A percentile compares a stretch with the other conserved stretches of the same genome.
These are phyloP conservation scores for Hypselothyrea guttata DNA, from an alignment of 2,888 invertebrate species.

Conservation along the genomic window DNA sequence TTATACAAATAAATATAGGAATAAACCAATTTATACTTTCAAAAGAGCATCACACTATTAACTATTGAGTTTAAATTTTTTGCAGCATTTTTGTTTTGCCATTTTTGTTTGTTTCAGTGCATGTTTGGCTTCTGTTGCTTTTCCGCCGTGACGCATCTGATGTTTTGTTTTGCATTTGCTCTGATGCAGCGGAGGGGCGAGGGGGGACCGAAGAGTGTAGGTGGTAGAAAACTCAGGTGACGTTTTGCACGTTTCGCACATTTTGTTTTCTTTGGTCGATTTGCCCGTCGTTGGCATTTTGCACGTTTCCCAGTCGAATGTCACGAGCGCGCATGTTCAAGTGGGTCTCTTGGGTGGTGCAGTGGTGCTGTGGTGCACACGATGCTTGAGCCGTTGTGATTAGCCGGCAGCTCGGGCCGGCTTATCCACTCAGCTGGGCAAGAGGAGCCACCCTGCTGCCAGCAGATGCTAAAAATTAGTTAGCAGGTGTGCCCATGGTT, in stretches of 20 bases:
- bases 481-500: slow-evolving; percentile 25
- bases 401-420: slow-evolving; percentile 37
- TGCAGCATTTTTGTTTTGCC: slow-evolving; percentile 28
- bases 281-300: slow-evolving; percentile 51
- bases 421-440: slow-evolving; percentile 54
- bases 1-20: too few relatives aligned
- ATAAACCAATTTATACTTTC: too few relatives aligned
- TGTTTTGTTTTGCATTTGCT: slow-evolving; percentile 1
- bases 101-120: slow-evolving; percentile 17
- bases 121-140: slow-evolving; percentile 33
- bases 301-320: slow-evolving; percentile 70
- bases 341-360: slow-evolving; percentile 53
- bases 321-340: slow-evolving; percentile 77
- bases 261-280: slow-evolving; percentile 58
- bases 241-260: slow-evolving; percentile 65
- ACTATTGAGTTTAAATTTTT: background rate
- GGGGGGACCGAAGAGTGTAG: too few relatives aligned
- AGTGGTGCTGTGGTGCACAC: slow-evolving; percentile 4
- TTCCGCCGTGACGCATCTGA: slow-evolving; percentile 67
- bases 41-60: background rate
- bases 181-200: background rate
- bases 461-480: slow-evolving; percentile 30
- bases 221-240: slow-evolving; percentile 47
- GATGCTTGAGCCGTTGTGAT: slow-evolving; percentile 35
- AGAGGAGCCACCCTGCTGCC: slow-evolving; percentile 3